Evolutionary conservation across 2,888 invertebrate genomes (phyloP).

Genomic region (Eucriotettix oculatus): DNA sequence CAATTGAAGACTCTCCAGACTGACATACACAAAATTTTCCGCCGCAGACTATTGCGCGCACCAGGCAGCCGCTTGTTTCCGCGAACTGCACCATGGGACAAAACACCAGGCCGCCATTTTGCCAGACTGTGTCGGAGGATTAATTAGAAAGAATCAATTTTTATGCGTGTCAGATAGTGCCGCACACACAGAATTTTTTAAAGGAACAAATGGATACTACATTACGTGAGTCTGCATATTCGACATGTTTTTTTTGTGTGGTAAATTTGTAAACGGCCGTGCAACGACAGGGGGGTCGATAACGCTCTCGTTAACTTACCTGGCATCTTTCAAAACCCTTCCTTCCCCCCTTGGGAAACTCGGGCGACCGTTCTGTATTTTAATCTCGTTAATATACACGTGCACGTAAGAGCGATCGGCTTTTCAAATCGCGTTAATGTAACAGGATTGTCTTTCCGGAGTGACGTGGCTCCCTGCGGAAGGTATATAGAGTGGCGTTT

Average conservation of each 20-base stretch:
- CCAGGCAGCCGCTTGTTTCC: neutral
- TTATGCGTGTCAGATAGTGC: neutral
- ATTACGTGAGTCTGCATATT: conserved; percentile 6
- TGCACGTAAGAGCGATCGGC: conserved; percentile 45
- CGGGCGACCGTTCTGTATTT: conserved; percentile 43
- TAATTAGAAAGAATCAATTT: neutral
- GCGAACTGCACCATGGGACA: neutral
- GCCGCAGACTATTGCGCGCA: too few relatives aligned
- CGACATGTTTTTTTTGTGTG: neutral
- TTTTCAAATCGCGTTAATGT: conserved; percentile 66
- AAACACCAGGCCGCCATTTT: neutral
- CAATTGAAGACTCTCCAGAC: too few relatives aligned
- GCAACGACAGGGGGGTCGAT: too few relatives aligned
- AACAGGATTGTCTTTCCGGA: conserved; percentile 49
- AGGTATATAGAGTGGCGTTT: conserved; percentile 42
- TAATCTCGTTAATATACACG: conserved; percentile 53
- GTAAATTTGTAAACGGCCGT: neutral
- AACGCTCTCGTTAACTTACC: conserved; percentile 32
- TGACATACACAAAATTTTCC: too few relatives aligned
- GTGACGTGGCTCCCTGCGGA: conserved; percentile 26
- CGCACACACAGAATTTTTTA: neutral
- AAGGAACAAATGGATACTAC: neutral
- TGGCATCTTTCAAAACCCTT: conserved; percentile 36
- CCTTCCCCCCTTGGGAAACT: conserved; percentile 36
- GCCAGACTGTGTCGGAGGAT: neutral